Base-by-base conservation (phyloP, 1,140 invertebrate genomes). In the Drosophila grimshawi region DNA sequence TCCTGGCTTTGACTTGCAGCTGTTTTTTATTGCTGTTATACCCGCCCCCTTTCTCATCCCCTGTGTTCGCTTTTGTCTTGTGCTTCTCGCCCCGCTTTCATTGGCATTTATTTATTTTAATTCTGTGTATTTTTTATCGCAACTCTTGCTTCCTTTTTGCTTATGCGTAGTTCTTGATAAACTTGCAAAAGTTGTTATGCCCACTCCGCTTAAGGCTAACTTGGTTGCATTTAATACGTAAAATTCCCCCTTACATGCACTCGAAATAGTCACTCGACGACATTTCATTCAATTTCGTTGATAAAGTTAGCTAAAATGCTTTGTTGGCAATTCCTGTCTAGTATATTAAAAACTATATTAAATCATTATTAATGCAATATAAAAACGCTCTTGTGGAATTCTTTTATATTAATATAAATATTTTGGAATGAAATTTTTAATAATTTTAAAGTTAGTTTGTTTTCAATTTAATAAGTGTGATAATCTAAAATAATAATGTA, bases 111-210 rank as follows among this genome's bases (percentile, higher is more conserved):
- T 88, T 82, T 83, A 79, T 83, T 83, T 80, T 76, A 77, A 82
- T 79, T 55, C 78, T 74, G 56, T 63, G 55, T 52, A 33, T 46
- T 63, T 76, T 79, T 65, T 63, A 82, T 70, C 45, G 53, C 80
- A 88, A 88, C 66, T 86, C 80, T 69, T 61, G 63, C 64, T 76
- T 75, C 55, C 52, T 76, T 77, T 77, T 80, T 81, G 75, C 81
- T 86, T 81, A 81, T 86, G 82, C 78, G 70, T 86, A 86, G 86
- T 86, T 86, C 79, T 88, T 86, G 83, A 88, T 88, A 80, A 77
- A 83, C 69, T 86, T 82, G 71, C 68, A 53, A 64, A 86, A 82
- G 61, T 86, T 86, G 71, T 78, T 43, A 76, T 82, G 53, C 79
- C 39, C 78, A 73, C 52, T 8, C 7, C 51, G 39, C 46, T 60